Evolutionary conservation across 2,888 invertebrate species (phyloP), one percentile per base, ranked within the genome.

Genomic region (Mesoligia furuncula): DNA sequence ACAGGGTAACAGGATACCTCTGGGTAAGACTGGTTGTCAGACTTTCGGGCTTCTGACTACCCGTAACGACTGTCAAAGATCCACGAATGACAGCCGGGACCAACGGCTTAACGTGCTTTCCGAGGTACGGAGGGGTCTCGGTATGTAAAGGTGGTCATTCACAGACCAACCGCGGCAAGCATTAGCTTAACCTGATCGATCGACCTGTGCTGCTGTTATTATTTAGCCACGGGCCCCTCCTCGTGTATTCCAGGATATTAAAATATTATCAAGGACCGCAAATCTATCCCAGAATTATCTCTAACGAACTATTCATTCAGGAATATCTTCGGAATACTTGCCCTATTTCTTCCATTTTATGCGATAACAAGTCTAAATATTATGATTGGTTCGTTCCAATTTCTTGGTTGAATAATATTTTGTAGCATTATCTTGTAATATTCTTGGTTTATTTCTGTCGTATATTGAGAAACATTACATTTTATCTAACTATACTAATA

Each of bases 341-440:
- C 27, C 64, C 78, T 48, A 57, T 5, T 48, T 78, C 7, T 20
- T 15, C 27, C n/a, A 64, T 54, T 70, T 74, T 57, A 70, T 70
- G 45, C 42, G 54, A 57, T 64, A 78, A 15, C 45, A 27, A 48
- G 27, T 64, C 45, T 64, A 45, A 62, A 69, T 69, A 42, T 0
- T 9, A 57, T 77, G 31, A 77, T 57, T 70, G 64, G n/a, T 31
- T 36, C 20, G 54, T 48, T 54, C 15, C 24, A 54, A 69, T 68
- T 69, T 77, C 69, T 69, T 45, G 36, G 45, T 27, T 31, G 2
- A 62, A 77, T 54, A 0, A 24, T 64, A 45, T 54, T 54, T 36
- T 64, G 6, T 24, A 20, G 17, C 20, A 64, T 78, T 64, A 70
- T 48, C 54, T 70, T n/a, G 3, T 1, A 36, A 62, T 66, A 13